A percentile compares a stretch with the other conserved stretches of the same genome.
Evolutionary conservation across 2,888 invertebrate genomes (phyloP).

Genomic region (Lissocephala sabroskyi): DNA sequence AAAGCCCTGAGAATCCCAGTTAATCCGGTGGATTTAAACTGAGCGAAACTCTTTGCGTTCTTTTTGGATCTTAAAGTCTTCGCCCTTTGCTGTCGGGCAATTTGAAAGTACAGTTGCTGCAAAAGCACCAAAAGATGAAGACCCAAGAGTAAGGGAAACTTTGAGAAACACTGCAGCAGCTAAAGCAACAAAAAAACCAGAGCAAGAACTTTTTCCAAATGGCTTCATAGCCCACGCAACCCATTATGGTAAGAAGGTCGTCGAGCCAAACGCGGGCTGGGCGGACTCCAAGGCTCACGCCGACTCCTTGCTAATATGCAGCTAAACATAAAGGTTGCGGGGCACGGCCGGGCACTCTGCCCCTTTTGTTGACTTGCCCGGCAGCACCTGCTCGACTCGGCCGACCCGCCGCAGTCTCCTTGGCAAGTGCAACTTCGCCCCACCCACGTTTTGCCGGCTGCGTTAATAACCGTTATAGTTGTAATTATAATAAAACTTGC

Average conservation of each 20-base stretch:
- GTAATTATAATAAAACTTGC: conserved; percentile 65
- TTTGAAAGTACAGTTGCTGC: too few relatives aligned
- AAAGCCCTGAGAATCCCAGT: too few relatives aligned
- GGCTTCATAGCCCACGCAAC: conserved; percentile 62
- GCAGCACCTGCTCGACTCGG: conserved; percentile 35
- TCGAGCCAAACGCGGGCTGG: conserved; percentile 22
- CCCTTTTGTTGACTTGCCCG: conserved; percentile 35
- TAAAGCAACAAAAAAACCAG: conserved; percentile 11
- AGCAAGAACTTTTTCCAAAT: conserved; percentile 46
- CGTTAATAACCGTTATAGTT: conserved; percentile 64
- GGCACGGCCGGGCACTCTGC: conserved; percentile 1
- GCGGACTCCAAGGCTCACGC: conserved; percentile 27
- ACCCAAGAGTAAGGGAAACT: too few relatives aligned
- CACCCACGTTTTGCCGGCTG: too few relatives aligned
- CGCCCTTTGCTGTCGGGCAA: too few relatives aligned
- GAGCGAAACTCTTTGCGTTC: too few relatives aligned
- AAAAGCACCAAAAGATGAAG: conserved; percentile 1
- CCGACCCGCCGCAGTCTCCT: conserved; percentile 32
- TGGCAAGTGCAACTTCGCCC: too few relatives aligned
- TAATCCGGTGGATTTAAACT: too few relatives aligned
- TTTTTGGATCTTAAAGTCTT: too few relatives aligned
- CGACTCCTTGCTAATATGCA: conserved; percentile 48
- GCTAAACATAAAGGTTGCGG: conserved; percentile 44
- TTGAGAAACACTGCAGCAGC: neutral
- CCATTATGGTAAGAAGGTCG: conserved; percentile 23